These are phyloP conservation scores for Cyphomyrus discorhynchus DNA, from an alignment of 2,113 vertebrate genomes.

Conservation along the genomic window DNA sequence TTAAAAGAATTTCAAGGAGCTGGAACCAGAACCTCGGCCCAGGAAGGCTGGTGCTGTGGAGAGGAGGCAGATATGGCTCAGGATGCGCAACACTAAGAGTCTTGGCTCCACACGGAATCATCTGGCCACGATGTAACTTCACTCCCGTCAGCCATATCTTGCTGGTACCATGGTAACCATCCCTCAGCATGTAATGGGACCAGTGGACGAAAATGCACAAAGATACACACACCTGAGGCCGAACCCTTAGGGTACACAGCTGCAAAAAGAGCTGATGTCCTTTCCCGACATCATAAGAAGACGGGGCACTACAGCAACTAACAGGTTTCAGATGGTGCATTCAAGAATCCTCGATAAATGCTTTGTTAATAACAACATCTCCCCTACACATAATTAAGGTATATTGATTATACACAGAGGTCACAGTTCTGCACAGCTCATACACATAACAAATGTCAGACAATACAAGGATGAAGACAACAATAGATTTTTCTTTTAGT, in stretches of 20 bases:
- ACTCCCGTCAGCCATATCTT: neutral
- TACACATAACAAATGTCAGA: neutral
- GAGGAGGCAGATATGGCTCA: neutral
- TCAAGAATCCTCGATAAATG: neutral
- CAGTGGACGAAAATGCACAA: neutral
- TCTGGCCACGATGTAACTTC: neutral
- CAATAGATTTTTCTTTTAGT: neutral
- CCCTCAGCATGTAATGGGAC: neutral
- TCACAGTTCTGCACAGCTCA: conserved; percentile 2
- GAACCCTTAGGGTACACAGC: neutral
- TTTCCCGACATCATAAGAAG: neutral
- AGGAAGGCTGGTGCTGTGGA: neutral
- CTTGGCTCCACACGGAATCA: neutral
- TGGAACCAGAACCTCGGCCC: neutral
- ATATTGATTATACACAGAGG: conserved; percentile 3
- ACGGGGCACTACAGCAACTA: neutral
- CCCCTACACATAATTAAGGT: neutral
- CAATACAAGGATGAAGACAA: neutral
- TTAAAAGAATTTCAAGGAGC: neutral
- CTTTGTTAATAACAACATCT: neutral
- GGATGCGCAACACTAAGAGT: neutral
- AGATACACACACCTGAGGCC: neutral
- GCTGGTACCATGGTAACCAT: conserved; percentile 6
- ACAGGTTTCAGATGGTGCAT: neutral
- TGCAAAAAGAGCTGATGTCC: neutral